Evolutionary conservation across 64 coral and sea anemone species (phyloP).

Genomic region (Stylophora pistillata): DNA sequence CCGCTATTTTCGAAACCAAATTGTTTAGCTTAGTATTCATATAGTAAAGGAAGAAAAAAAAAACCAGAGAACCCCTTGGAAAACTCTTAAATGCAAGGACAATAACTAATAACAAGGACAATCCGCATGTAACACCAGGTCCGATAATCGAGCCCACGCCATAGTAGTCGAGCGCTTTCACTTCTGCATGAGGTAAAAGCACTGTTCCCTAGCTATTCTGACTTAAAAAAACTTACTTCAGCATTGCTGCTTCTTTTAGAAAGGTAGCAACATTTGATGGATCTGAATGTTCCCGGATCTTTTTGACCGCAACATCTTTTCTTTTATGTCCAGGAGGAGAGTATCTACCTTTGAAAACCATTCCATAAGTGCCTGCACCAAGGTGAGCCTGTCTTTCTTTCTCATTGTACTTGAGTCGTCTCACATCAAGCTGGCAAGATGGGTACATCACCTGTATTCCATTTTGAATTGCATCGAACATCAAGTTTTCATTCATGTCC

Average conservation of each 20-base stretch:
- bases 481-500: neutral
- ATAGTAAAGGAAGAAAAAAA: no score
- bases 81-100: no score
- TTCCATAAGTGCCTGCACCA: neutral
- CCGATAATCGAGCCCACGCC: no score
- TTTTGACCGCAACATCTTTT: constrained; percentile 8
- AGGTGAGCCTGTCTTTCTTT: neutral
- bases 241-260: neutral
- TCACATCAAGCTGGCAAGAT: neutral
- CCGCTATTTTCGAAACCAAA: no score
- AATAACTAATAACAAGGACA: no score
- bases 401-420: neutral
- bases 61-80: no score
- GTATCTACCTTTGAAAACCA: neutral
- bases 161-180: no score
- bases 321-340: neutral
- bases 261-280: neutral
- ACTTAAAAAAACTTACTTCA: neutral
- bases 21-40: no score
- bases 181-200: no score
- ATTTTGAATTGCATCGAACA: neutral
- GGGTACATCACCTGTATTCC: constrained; percentile 11
- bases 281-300: neutral
- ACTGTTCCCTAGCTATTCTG: neutral
- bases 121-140: no score